These are phyloP conservation scores for Apodemus speciosus DNA, from an alignment of 2,113 vertebrate genomes.

Conservation along the genomic window DNA sequence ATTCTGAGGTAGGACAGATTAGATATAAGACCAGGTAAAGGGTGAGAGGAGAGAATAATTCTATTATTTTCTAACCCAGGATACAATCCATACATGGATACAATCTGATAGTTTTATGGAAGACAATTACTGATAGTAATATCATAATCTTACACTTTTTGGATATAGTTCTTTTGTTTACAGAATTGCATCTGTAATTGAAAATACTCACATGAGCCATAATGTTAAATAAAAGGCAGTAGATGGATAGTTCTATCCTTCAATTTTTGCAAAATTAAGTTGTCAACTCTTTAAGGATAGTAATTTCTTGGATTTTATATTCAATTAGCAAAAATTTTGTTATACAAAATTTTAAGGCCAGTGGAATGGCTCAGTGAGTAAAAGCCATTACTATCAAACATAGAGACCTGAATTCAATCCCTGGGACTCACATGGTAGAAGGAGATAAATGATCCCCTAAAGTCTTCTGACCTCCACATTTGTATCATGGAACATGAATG, in stretches of 20 bases:
- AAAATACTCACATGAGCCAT: background rate
- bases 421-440: background rate
- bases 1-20: background rate
- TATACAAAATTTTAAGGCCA: background rate
- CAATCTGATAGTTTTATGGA: background rate
- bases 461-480: background rate
- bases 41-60: background rate
- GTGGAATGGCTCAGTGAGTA: too few relatives aligned
- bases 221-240: background rate
- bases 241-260: background rate
- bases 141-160: background rate
- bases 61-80: background rate
- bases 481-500: background rate
- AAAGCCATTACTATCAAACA: background rate
- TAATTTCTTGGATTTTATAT: background rate
- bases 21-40: fast-evolving
- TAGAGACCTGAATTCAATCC: background rate
- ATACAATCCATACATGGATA: background rate
- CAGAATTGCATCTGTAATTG: background rate
- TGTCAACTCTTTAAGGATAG: background rate
- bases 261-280: background rate
- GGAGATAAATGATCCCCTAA: background rate
- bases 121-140: slow-evolving; percentile 2
- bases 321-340: slow-evolving; percentile 11
- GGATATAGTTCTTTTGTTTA: background rate